Evolutionary conservation across 2,888 invertebrate genomes (phyloP).

Genomic region (Hirtodrosophila duncani): DNA sequence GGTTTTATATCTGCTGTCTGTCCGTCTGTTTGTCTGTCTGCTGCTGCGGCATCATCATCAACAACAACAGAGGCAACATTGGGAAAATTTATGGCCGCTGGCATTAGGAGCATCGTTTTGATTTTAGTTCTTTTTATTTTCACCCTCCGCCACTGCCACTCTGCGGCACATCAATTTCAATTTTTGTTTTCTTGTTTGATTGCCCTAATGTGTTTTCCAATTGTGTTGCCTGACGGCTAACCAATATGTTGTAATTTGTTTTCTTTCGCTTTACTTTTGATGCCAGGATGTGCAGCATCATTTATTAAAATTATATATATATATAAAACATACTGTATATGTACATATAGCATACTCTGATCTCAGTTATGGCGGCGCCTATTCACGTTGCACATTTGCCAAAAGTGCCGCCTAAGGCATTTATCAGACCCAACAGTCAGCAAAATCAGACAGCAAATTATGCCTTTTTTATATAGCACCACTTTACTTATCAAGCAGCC

Average conservation of each 20-base stretch:
- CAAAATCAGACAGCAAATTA: conserved; percentile 38
- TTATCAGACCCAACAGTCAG: conserved; percentile 40
- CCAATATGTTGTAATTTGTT: conserved; percentile 67
- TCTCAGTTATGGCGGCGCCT: conserved; percentile 44
- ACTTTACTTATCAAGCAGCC: conserved; percentile 47
- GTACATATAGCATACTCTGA: no score
- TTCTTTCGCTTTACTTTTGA: conserved; percentile 11
- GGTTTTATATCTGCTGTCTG: conserved; percentile 37
- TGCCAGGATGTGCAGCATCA: conserved; percentile 58
- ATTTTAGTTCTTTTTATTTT: conserved; percentile 43
- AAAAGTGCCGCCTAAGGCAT: conserved; percentile 49
- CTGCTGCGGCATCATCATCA: conserved; percentile 26
- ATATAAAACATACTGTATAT: no score
- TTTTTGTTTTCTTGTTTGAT: conserved; percentile 66
- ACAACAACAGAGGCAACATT: conserved; percentile 40
- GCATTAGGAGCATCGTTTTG: conserved; percentile 64
- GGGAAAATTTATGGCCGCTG: conserved; percentile 62
- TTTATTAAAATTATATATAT: conserved; percentile 51
- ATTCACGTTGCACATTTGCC: conserved; percentile 56
- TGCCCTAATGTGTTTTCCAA: conserved; percentile 68
- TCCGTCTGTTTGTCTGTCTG: conserved; percentile 13
- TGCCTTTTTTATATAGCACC: conserved; percentile 39
- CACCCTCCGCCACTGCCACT: background rate
- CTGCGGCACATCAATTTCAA: conserved; percentile 58
- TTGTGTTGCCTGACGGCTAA: conserved; percentile 48